A percentile compares a stretch with the other conserved stretches of the same genome.
These are phyloP conservation scores for Scaptomyza graminum DNA, from an alignment of 1,140 invertebrate species.

Conservation along the genomic window DNA sequence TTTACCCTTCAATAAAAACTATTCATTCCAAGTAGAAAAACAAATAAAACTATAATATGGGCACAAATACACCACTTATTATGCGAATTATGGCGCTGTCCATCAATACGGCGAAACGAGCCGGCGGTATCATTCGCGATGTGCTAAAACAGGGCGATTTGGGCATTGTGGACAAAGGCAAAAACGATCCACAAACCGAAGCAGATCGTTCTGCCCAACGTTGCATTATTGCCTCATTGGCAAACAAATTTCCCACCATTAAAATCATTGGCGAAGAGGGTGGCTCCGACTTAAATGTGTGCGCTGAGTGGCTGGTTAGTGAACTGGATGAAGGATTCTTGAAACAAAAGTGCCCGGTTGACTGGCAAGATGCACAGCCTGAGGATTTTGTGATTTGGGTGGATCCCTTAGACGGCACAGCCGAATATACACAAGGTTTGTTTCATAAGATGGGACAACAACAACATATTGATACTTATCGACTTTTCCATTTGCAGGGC, in stretches of 20 bases:
- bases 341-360: constrained; percentile 87
- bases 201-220: constrained; percentile 97
- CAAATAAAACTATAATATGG: constrained; percentile 33
- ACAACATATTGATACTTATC: background rate
- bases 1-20: background rate
- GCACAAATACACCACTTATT: constrained; percentile 82
- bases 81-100: constrained; percentile 85
- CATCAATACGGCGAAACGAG: constrained; percentile 90
- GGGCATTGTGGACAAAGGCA: constrained; percentile 94
- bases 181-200: constrained; percentile 97
- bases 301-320: constrained; percentile 89
- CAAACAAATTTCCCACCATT: constrained; percentile 92
- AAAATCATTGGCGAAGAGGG: constrained; percentile 98
- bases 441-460: too few relatives aligned
- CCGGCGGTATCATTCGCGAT: constrained; percentile 95
- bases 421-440: constrained; percentile 93
- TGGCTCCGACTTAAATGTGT: constrained; percentile 85
- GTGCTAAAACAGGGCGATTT: constrained; percentile 94
- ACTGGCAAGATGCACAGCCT: constrained; percentile 87
- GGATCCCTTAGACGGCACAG: constrained; percentile 98
- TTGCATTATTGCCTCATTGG: constrained; percentile 95
- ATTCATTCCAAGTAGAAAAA: constrained; percentile 30
- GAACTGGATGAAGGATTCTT: constrained; percentile 90
- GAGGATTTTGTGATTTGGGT: constrained; percentile 96
- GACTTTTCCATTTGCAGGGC: constrained; percentile 83